Percentiles rank a stretch among this genome's conserved stretches.
Conservation (phyloP, 2,113 vertebrate species). For the Tragulus kanchil region DNA sequence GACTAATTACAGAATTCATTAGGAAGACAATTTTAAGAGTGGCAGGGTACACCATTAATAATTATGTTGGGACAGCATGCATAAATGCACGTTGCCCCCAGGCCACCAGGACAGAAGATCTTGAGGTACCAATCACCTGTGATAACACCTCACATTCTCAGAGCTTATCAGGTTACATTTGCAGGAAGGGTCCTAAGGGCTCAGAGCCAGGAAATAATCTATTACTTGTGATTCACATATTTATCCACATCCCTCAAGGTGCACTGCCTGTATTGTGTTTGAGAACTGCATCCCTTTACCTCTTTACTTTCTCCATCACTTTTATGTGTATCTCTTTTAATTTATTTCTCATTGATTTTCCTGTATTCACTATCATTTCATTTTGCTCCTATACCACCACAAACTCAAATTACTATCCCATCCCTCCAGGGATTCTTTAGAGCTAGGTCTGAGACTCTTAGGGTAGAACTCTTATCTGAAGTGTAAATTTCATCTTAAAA, state of each 20-base stretch:
- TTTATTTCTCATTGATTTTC: constrained; percentile 47
- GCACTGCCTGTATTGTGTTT: neutral
- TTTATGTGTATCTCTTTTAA: neutral
- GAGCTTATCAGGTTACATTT: neutral
- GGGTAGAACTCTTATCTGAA: constrained; percentile 17
- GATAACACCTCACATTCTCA: neutral
- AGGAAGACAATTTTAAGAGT: neutral
- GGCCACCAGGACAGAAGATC: neutral
- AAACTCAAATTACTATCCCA: neutral
- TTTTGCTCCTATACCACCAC: neutral
- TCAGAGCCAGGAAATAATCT: neutral
- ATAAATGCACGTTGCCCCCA: neutral
- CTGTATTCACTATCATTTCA: neutral
- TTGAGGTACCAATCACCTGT: neutral
- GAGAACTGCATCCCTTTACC: neutral
- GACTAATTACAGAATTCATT: neutral
- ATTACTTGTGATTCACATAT: neutral
- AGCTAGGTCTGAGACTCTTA: neutral
- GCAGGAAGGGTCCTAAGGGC: neutral
- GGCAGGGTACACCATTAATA: neutral
- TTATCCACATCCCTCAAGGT: neutral
- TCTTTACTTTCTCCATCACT: neutral
- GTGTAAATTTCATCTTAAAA: constrained; percentile 51
- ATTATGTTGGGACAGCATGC: neutral
- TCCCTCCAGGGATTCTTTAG: constrained; percentile 8